A percentile compares a stretch with the other conserved stretches of the same genome.
phyloP scores from a whole-genome alignment of 2,797 vertebrate genomes.

The Chloroceryle inda region DNA sequence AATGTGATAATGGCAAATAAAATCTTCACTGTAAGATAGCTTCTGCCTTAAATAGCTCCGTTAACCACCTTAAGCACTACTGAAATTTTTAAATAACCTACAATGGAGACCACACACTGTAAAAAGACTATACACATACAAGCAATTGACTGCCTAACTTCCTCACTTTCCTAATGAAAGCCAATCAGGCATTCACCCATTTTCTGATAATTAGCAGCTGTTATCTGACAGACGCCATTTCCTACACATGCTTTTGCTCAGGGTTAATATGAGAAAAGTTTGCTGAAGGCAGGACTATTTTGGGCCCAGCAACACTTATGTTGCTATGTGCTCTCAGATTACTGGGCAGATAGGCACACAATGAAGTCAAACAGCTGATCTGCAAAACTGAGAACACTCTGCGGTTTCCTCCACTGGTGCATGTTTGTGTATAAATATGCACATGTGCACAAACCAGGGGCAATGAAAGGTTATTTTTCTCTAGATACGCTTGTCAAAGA shows the following conservation, averaged over 20 bases:
- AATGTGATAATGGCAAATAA: background rate
- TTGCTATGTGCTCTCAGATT: slow-evolving; percentile 78
- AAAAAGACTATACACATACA: background rate
- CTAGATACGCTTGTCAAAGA: slow-evolving; percentile 26
- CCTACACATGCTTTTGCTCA: slow-evolving; percentile 55
- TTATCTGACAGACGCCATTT: slow-evolving; percentile 71
- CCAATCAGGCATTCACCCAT: background rate
- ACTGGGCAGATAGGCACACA: slow-evolving; percentile 62
- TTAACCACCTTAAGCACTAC: background rate
- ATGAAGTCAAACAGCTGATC: slow-evolving; percentile 75
- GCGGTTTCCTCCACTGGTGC: slow-evolving; percentile 51
- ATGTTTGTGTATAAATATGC: slow-evolving; percentile 50
- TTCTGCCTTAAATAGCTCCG: background rate
- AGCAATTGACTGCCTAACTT: background rate
- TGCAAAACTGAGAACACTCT: slow-evolving; percentile 59
- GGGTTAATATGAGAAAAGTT: slow-evolving; percentile 66
- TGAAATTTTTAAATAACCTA: background rate
- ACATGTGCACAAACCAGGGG: background rate
- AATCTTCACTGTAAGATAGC: background rate
- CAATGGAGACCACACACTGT: background rate
- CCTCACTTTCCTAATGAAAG: background rate
- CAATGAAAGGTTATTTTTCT: slow-evolving; percentile 47
- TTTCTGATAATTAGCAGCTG: slow-evolving; percentile 70
- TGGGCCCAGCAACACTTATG: slow-evolving; percentile 50
- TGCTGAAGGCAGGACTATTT: slow-evolving; percentile 75